A percentile compares a stretch with the other conserved stretches of the same genome.
Evolutionary conservation across 2,113 vertebrate species (phyloP).

Genomic region (Azemiops feae): DNA sequence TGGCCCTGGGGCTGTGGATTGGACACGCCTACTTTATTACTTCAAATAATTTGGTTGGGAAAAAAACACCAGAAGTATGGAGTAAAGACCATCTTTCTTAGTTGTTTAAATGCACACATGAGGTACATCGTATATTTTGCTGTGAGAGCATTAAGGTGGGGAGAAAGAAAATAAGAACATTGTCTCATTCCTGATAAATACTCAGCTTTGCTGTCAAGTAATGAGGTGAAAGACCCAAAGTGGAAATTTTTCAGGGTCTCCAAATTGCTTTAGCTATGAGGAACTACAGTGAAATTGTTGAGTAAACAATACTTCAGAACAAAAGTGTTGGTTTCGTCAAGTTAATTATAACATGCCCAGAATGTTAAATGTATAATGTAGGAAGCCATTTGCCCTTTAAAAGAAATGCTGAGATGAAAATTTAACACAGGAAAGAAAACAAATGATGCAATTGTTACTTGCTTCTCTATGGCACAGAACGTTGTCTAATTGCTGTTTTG

Average conservation of each 20-base stretch:
- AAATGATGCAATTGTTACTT: background rate
- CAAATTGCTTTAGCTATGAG: constrained; percentile 18
- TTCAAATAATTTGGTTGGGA: background rate
- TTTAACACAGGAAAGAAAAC: background rate
- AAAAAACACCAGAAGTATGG: background rate
- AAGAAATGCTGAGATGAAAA: constrained; percentile 2
- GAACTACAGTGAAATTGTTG: background rate
- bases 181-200: background rate
- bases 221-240: constrained; percentile 28
- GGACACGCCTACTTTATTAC: background rate
- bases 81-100: background rate
- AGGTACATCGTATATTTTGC: background rate
- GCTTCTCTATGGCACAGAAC: background rate
- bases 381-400: background rate
- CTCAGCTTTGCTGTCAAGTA: background rate
- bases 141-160: background rate
- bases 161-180: background rate
- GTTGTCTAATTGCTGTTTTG: background rate
- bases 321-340: constrained; percentile 13
- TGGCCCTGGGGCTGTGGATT: background rate
- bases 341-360: background rate
- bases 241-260: constrained; percentile 27
- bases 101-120: background rate
- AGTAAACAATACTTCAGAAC: background rate
- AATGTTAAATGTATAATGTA: constrained; percentile 13